These are phyloP conservation scores for Rhabdornis inornatus DNA, from an alignment of 2,113 vertebrate genomes.

Conservation along the genomic window DNA sequence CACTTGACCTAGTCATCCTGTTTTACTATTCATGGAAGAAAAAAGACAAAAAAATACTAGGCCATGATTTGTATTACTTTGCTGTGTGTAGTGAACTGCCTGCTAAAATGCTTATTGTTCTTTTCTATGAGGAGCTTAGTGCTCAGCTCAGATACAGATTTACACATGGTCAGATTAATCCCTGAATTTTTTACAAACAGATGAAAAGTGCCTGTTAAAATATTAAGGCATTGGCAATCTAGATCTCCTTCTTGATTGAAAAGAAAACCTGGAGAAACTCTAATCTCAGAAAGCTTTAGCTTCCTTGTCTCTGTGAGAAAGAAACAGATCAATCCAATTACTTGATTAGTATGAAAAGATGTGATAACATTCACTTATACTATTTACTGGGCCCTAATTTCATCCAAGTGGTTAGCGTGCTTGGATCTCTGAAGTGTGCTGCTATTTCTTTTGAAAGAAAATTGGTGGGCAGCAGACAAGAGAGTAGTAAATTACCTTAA, in stretches of 20 bases:
- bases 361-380: not conserved
- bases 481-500: conserved; percentile 24
- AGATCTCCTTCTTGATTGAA: not conserved
- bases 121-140: not conserved
- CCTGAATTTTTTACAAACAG: not conserved
- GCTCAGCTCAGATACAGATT: not conserved
- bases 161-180: not conserved
- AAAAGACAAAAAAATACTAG: not conserved
- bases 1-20: not conserved
- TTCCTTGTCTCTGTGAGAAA: not conserved
- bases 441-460: not conserved
- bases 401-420: not conserved
- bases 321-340: not conserved
- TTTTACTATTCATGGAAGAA: not conserved
- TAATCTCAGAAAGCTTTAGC: not conserved
- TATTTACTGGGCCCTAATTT: not conserved
- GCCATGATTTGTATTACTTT: not conserved
- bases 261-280: not conserved
- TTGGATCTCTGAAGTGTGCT: not conserved
- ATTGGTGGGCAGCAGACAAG: not conserved
- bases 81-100: not conserved
- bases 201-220: not conserved
- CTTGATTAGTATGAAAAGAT: not conserved
- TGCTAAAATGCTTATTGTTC: not conserved
- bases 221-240: not conserved